phyloP scores from a whole-genome alignment of 2,888 invertebrate genomes.

The Sphecodes monilicornis region DNA sequence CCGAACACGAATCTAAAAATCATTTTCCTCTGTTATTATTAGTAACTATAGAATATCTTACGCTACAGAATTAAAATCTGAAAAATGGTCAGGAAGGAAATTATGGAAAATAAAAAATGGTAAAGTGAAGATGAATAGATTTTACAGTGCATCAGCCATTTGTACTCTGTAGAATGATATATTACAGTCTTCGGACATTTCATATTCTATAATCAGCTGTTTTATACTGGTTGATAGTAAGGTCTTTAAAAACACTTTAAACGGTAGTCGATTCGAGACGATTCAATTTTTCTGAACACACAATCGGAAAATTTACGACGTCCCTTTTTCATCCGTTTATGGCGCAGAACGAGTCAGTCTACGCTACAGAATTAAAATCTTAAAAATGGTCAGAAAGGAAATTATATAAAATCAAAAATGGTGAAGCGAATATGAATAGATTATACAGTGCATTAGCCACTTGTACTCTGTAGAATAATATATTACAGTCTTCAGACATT shows the following conservation, averaged over 20 bases:
- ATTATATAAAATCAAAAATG: background rate
- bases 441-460: too few species aligned
- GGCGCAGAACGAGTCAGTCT: constrained; percentile 23
- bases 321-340: constrained; percentile 40
- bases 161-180: background rate
- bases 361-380: too few species aligned
- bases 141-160: too few species aligned
- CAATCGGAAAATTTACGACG: background rate
- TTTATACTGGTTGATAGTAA: background rate
- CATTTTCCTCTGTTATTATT: too few species aligned
- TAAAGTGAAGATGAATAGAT: too few species aligned
- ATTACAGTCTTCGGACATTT: background rate
- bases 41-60: too few species aligned
- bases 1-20: background rate
- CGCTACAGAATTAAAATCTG: too few species aligned
- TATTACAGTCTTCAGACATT: background rate
- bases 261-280: background rate
- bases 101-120: background rate
- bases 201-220: background rate
- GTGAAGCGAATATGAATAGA: too few species aligned
- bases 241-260: background rate
- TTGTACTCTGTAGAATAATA: background rate
- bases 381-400: background rate
- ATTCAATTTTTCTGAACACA: background rate
- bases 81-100: background rate